Evolutionary conservation across 1,140 invertebrate genomes (phyloP), one percentile per base, ranked within the genome.

Genomic region (Scaptomyza pallida): DNA sequence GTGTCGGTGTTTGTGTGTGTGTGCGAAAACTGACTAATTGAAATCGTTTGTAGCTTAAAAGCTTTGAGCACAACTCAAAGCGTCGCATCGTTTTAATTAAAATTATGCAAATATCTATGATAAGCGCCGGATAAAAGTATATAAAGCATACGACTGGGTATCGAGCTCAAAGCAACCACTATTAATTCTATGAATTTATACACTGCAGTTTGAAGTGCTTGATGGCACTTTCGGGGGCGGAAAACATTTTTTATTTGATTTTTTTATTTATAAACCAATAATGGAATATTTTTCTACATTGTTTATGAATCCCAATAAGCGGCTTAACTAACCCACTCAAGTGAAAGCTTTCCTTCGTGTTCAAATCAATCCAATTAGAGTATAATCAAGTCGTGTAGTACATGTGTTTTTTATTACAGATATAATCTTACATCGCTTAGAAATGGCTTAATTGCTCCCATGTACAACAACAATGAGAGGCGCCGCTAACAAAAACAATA

Each of bases 391-490:
- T 68, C 64, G 47, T 12, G 13, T n/a, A 30, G 13, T n/a, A 30
- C 33, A 55, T 41, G 37, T 16, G 48, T 30, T 48, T 19, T n/a
- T 30, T 30, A 2, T 30, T 2, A 2, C 21, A 16, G 60, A 64
- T 70, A 51, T 40, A 56, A 64, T 56, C 60, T 56, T 26, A 21
- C 43, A 5, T 9, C 23, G 47, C 50, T 59, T 60, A 43, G 48
- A 15, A 48, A 48, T 37, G 55, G 51, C 76, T 82, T 81, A 81
- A 82, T 81, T 81, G 78, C 74, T 77, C n/a, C n/a, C 67, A 63
- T 77, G 59, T 62, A 55, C 45, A 47, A 50, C 37, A 47, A 50
- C 45, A 62, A 45, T 13, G 51, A n/a, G 6, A 26, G 44, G 19
- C 19, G 17, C 5, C 19, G 17, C 5, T 12, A 13, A 51, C 41